phyloP scores from a whole-genome alignment of 2,113 vertebrate genomes.

The Pheucticus melanocephalus region DNA sequence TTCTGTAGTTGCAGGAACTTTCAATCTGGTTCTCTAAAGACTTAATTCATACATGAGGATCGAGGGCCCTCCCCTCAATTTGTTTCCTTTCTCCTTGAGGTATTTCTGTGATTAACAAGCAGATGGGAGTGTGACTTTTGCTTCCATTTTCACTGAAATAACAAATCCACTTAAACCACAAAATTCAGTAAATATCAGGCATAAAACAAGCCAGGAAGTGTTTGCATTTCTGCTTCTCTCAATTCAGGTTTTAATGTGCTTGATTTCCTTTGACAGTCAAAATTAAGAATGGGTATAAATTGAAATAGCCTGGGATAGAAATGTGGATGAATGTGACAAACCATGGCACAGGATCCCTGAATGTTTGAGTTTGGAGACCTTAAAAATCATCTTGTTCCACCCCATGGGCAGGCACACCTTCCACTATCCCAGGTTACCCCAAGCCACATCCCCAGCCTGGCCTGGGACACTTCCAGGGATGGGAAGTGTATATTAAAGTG shows the following conservation, averaged over 20 bases:
- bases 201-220: not conserved
- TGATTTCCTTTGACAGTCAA: not conserved
- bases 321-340: fast-evolving
- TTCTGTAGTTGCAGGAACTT: not conserved
- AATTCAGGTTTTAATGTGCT: not conserved
- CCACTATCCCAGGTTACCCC: not conserved
- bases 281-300: not conserved
- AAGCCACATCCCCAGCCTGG: not conserved
- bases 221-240: not conserved
- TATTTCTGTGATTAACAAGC: not conserved
- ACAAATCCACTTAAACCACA: not conserved
- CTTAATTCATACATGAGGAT: not conserved
- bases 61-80: not conserved
- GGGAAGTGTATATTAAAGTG: not conserved
- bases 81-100: not conserved
- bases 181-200: not conserved
- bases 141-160: not conserved
- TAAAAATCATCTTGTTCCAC: not conserved
- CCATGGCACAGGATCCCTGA: not conserved
- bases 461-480: not conserved
- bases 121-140: not conserved
- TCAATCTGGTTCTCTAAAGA: not conserved
- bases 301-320: not conserved
- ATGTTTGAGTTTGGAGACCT: not conserved
- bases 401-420: not conserved